Evolutionary conservation across 1,140 invertebrate species (phyloP).

Genomic region (Pseudomyrmex flavicornis): DNA sequence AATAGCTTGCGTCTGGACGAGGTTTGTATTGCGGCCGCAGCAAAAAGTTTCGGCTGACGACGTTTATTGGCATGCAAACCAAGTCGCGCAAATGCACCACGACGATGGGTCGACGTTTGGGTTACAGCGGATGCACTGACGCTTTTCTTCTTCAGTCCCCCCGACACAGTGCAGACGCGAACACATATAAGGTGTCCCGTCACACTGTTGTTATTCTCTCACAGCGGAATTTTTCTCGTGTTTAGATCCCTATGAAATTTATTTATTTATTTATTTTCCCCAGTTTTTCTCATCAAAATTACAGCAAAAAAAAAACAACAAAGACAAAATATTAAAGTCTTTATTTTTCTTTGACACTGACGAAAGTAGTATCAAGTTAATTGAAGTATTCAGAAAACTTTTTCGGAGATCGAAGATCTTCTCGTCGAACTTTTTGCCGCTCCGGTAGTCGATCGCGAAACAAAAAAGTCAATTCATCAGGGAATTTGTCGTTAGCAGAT

Average conservation of each 20-base stretch:
- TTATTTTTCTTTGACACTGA: not conserved
- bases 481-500: slow-evolving; percentile 29
- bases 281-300: not conserved
- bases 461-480: slow-evolving; percentile 10
- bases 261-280: no score
- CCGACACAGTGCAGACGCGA: slow-evolving; percentile 15
- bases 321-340: not conserved
- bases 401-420: not conserved
- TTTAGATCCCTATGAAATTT: no score
- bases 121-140: slow-evolving; percentile 8
- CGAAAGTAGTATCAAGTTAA: not conserved
- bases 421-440: not conserved
- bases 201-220: not conserved
- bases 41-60: slow-evolving; percentile 37
- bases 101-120: slow-evolving; percentile 39
- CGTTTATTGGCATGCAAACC: slow-evolving; percentile 39
- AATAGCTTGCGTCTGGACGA: slow-evolving; percentile 44
- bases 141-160: slow-evolving; percentile 26
- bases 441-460: not conserved
- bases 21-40: slow-evolving; percentile 37
- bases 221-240: not conserved
- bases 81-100: slow-evolving; percentile 13
- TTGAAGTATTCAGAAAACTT: not conserved
- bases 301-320: not conserved
- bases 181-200: slow-evolving; percentile 9